Percentiles rank a stretch among this genome's conserved stretches.
Conservation (phyloP, 64 coral and sea anemone genomes). For the Platygyra sinensis region DNA sequence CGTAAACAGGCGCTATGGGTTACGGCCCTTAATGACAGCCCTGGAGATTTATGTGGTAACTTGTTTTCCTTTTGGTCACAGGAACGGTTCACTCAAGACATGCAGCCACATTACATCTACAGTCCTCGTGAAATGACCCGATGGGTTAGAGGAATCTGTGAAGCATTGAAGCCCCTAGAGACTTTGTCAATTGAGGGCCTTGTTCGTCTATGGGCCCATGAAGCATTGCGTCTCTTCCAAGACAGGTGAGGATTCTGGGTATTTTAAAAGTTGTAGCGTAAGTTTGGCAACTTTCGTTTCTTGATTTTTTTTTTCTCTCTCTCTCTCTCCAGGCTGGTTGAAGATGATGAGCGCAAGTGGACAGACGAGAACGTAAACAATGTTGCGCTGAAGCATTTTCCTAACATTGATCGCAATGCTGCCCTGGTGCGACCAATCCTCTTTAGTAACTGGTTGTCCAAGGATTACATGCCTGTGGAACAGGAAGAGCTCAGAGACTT, state of each 20-base stretch:
- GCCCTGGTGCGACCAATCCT: slow-evolving; percentile 85
- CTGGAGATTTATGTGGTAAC: too few species aligned
- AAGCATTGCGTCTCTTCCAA: slow-evolving; percentile 94
- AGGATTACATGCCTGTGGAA: slow-evolving; percentile 93
- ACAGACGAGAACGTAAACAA: slow-evolving; percentile 95
- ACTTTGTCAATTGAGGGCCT: slow-evolving; percentile 84
- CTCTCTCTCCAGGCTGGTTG: slow-evolving; percentile 84
- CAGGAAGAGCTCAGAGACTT: slow-evolving; percentile 94
- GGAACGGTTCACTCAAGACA: slow-evolving; percentile 99
- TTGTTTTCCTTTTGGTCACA: background rate
- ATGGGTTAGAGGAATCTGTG: slow-evolving; percentile 96
- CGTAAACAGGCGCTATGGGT: too few species aligned
- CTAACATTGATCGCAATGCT: slow-evolving; percentile 77
- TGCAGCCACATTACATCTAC: slow-evolving; percentile 99
- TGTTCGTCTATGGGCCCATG: slow-evolving; percentile 95
- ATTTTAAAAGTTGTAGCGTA: background rate
- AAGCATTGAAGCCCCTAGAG: slow-evolving; percentile 92
- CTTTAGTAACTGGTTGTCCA: slow-evolving; percentile 99
- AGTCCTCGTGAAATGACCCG: slow-evolving; percentile 98
- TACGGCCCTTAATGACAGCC: too few species aligned
- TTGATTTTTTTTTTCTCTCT: background rate
- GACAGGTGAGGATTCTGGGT: slow-evolving; percentile 71
- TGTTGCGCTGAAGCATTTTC: slow-evolving; percentile 96
- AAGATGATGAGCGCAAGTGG: slow-evolving; percentile 98
- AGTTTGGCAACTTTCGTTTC: background rate